Evolutionary conservation across 2,888 invertebrate genomes (phyloP).

Genomic region (Hartigia nigra): DNA sequence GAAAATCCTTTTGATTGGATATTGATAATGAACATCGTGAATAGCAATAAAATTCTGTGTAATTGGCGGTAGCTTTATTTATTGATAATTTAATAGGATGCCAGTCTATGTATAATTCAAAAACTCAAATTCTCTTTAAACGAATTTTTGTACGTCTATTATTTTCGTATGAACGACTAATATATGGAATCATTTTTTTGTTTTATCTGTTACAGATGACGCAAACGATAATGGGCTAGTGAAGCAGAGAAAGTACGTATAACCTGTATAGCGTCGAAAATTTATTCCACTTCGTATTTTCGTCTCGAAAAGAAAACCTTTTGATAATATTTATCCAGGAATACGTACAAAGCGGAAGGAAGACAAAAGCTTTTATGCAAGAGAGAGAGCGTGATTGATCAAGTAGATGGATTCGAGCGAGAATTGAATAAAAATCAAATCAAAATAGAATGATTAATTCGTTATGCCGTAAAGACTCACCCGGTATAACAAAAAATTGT

Average conservation of each 20-base stretch:
- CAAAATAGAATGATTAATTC: neutral
- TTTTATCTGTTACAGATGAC: neutral
- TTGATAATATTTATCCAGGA: neutral
- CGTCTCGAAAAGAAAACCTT: neutral
- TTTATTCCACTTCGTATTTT: neutral
- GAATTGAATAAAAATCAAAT: neutral
- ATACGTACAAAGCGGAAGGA: neutral
- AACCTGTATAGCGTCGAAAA: neutral
- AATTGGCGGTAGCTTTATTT: neutral
- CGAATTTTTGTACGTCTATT: neutral
- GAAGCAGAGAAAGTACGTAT: neutral
- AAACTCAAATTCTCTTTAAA: neutral
- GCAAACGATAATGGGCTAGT: neutral
- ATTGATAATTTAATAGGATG: neutral
- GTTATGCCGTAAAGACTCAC: neutral
- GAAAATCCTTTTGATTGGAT: too few relatives aligned
- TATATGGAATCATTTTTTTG: neutral
- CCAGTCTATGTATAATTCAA: neutral
- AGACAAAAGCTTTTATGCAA: neutral
- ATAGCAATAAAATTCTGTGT: too few relatives aligned
- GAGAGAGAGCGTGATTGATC: neutral
- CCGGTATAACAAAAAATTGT: neutral
- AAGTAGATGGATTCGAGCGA: neutral
- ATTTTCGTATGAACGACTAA: neutral
- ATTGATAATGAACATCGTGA: too few relatives aligned